Percentiles rank a stretch among this genome's conserved stretches.
These are phyloP conservation scores for Dryobates pubescens DNA, from an alignment of 2,797 vertebrate species.

Conservation along the genomic window DNA sequence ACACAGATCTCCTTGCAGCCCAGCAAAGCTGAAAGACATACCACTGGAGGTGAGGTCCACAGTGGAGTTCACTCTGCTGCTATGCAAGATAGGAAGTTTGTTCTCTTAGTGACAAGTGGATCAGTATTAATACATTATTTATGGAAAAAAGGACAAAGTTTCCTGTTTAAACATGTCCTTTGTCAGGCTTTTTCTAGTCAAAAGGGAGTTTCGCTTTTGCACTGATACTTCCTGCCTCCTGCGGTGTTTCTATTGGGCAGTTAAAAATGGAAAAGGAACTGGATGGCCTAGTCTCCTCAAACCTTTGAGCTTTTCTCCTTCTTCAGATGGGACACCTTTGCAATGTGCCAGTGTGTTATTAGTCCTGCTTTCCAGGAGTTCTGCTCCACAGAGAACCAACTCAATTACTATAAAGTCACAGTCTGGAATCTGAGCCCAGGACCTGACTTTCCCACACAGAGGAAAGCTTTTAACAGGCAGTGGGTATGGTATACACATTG, in stretches of 20 bases:
- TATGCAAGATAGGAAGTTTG: not conserved
- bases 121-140: not conserved
- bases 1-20: not conserved
- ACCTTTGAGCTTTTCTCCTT: not conserved
- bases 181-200: not conserved
- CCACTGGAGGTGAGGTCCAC: not conserved
- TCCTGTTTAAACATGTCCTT: not conserved
- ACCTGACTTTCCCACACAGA: not conserved
- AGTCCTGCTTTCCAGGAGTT: not conserved
- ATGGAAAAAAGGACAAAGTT: not conserved
- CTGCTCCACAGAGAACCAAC: not conserved
- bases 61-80: not conserved
- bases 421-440: not conserved
- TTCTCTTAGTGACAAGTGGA: not conserved
- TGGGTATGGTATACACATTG: accelerated
- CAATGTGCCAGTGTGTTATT: not conserved
- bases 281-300: not conserved
- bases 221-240: not conserved
- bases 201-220: not conserved
- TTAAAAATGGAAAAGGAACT: not conserved
- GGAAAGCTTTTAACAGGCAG: not conserved
- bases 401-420: not conserved
- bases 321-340: not conserved
- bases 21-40: not conserved
- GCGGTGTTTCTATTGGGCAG: not conserved